phyloP scores from a whole-genome alignment of 1,140 invertebrate genomes.

The Oryzaephilus surinamensis region DNA sequence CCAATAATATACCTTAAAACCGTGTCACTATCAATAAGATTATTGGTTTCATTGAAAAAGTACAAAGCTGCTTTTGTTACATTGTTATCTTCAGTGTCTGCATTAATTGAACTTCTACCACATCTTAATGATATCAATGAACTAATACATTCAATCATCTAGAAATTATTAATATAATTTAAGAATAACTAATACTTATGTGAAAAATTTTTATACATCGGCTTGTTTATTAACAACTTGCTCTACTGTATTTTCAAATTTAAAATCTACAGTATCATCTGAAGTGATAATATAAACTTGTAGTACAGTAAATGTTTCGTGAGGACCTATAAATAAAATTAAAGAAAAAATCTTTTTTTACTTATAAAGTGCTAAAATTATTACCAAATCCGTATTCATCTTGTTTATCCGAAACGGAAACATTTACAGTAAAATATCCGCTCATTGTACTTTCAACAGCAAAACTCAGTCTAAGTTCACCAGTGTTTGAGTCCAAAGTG shows the following conservation, averaged over 20 bases:
- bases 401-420: constrained; percentile 39
- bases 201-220: constrained; percentile 37
- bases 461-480: no score
- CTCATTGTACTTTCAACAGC: constrained; percentile 39
- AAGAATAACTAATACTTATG: no score
- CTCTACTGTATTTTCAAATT: constrained; percentile 39
- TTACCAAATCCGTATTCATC: constrained; percentile 32
- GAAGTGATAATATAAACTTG: constrained; percentile 26
- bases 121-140: neutral
- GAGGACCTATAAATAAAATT: constrained; percentile 18
- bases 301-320: constrained; percentile 8
- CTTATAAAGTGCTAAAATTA: constrained; percentile 33
- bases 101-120: neutral
- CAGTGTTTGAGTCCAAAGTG: no score
- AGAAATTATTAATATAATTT: no score
- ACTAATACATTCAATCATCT: neutral
- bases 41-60: constrained; percentile 3
- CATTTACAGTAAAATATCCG: constrained; percentile 45
- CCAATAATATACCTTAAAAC: constrained; percentile 8
- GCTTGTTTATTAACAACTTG: constrained; percentile 32
- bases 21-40: constrained; percentile 1
- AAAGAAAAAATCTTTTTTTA: constrained; percentile 31
- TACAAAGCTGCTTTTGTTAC: constrained; percentile 10
- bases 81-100: neutral
- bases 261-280: constrained; percentile 41